phyloP scores from a whole-genome alignment of 30 jellyfish, hydroid and myxozoan species.

The Catostylus mosaicus region DNA sequence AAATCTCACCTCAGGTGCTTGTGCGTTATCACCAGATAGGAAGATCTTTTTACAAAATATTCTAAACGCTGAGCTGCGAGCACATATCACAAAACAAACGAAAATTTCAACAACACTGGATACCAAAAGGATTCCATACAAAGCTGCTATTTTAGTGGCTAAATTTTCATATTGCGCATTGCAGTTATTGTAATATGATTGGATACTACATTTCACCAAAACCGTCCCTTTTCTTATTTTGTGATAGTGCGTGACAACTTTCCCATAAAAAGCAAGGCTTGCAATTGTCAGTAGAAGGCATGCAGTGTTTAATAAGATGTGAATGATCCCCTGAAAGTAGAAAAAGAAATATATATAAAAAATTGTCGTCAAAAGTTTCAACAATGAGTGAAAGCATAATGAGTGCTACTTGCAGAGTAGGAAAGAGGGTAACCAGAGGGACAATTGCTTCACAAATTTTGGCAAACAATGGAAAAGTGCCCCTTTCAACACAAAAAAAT shows the following conservation, averaged over 20 bases:
- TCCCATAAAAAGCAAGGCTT: slow-evolving; percentile 21
- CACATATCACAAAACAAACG: background rate
- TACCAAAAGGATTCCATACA: background rate
- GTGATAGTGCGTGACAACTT: background rate
- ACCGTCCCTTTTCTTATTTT: background rate
- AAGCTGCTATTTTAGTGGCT: background rate
- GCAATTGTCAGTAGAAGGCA: background rate
- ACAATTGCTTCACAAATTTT: too few species aligned
- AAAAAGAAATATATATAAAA: too few species aligned
- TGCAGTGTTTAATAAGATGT: background rate
- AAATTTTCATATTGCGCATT: background rate
- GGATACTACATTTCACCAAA: background rate
- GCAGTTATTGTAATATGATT: background rate
- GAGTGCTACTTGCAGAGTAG: too few species aligned
- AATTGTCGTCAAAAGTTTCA: too few species aligned
- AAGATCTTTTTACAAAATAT: background rate
- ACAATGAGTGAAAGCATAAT: too few species aligned
- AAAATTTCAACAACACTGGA: background rate
- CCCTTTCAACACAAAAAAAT: too few species aligned
- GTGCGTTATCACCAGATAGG: background rate
- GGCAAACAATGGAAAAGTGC: too few species aligned
- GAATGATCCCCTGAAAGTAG: background rate
- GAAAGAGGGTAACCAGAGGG: too few species aligned
- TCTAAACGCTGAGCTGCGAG: background rate
- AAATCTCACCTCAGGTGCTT: background rate